Base-by-base conservation (phyloP, 2,113 vertebrate genomes). In the Trichomycterus rosablanca region DNA sequence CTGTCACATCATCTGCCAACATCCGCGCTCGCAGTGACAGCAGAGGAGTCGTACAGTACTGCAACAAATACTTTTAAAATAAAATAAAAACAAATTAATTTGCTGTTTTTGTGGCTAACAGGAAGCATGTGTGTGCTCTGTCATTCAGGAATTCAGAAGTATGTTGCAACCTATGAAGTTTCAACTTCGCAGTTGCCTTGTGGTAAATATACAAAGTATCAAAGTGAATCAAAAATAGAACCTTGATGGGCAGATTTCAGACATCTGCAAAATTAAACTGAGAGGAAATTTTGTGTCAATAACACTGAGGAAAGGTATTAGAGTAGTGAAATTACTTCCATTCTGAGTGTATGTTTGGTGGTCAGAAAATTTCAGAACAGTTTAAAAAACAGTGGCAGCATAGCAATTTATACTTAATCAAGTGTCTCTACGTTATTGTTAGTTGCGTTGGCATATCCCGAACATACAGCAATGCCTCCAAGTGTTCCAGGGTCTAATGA, bases 1-100 rank as follows among this genome's bases (percentile, higher is more conserved):
- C n/a, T n/a, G n/a, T n/a, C n/a, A n/a, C n/a, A n/a, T 35, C 72
- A 76, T 80, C 60, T 45, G 43, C 49, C 20, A 54, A 22, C 1
- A 46, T 45, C 30, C n/a, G 46, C n/a, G 30, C 20, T 20, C n/a
- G n/a, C 34, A n/a, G 44, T 40, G 16, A 30, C 32, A 12, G 18
- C 12, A 20, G 16, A 45, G 26, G 20, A 32, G 5, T 11, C 22
- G 15, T 39, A 16, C n/a, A 37, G 26, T 26, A 10, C 19, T 12
- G 22, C 48, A n/a, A n/a, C n/a, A n/a, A n/a, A n/a, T n/a, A n/a
- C n/a, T n/a, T n/a, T 63, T 10, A 16, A 26, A 24, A 7, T 5
- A 46, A 10, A 5, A n/a, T n/a, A n/a, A n/a, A 63, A 45, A 44
- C 19, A 16, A 45, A 4, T 35, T 16, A 7, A 46, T 57, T 39